Evolutionary conservation across 2,888 invertebrate genomes (phyloP).

Genomic region (Trichopria drosophilae): DNA sequence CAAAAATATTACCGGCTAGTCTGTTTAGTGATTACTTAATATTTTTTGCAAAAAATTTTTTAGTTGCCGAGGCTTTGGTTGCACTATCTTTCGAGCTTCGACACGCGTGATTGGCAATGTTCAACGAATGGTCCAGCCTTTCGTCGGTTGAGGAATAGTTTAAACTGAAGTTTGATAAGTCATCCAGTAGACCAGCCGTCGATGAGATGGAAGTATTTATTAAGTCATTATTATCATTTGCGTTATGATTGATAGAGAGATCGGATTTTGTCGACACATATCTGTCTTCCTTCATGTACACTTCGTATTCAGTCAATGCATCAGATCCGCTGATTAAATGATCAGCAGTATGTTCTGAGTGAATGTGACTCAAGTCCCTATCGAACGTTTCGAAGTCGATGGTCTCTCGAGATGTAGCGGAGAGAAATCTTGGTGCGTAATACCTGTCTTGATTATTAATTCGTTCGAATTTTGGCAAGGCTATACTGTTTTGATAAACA

Average conservation of each 20-base stretch:
- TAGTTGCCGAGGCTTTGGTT: constrained; percentile 1
- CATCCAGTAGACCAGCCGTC: too few species aligned
- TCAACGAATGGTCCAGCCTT: constrained; percentile 34
- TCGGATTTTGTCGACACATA: constrained; percentile 37
- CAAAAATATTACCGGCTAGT: too few species aligned
- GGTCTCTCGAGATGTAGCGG: constrained; percentile 54
- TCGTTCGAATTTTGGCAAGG: constrained; percentile 42
- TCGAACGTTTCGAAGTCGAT: constrained; percentile 55
- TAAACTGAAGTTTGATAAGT: too few species aligned
- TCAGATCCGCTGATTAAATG: too few species aligned
- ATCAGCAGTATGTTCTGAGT: constrained; percentile 50
- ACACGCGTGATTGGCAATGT: constrained; percentile 38
- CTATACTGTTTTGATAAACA: constrained; percentile 46
- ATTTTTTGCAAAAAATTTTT: constrained; percentile 15
- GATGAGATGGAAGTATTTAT: too few species aligned
- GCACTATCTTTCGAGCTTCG: constrained; percentile 39
- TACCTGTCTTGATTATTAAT: constrained; percentile 2
- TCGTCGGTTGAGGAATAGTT: too few species aligned
- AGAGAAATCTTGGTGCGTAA: constrained; percentile 45
- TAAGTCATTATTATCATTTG: constrained; percentile 34
- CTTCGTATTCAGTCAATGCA: too few species aligned
- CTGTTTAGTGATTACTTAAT: too few species aligned
- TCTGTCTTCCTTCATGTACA: constrained; percentile 36
- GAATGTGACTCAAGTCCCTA: constrained; percentile 49
- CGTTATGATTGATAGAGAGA: constrained; percentile 40